Conservation (phyloP, 2,113 vertebrate species). For the Tupaia tana region DNA sequence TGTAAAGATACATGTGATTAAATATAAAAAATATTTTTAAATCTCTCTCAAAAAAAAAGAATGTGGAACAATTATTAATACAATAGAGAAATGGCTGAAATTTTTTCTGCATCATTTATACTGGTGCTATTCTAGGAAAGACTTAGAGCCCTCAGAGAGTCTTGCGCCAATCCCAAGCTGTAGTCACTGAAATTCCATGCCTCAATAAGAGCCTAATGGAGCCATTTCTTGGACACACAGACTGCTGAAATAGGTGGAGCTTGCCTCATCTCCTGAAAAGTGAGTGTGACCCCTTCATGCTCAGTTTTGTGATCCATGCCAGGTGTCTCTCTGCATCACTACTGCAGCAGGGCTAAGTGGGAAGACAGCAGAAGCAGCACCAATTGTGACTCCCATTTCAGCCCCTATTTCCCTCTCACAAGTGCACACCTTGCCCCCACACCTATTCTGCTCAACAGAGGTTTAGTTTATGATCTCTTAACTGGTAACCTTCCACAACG, state of each 20-base stretch:
- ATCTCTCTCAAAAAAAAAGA: no score
- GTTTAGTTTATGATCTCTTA: conserved; percentile 51
- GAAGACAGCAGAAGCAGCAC: conserved; percentile 93
- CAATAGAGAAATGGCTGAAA: conserved; percentile 90
- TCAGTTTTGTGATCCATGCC: conserved; percentile 94
- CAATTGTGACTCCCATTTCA: conserved; percentile 81
- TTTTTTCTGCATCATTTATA: conserved; percentile 90
- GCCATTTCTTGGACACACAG: conserved; percentile 93
- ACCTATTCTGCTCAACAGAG: background rate
- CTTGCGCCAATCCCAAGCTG: conserved; percentile 92
- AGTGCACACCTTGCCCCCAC: background rate
- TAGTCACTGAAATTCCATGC: conserved; percentile 94
- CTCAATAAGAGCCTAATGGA: conserved; percentile 89
- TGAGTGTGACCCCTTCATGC: conserved; percentile 91
- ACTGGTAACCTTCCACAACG: background rate
- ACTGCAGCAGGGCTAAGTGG: conserved; percentile 92
- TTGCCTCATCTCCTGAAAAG: conserved; percentile 89
- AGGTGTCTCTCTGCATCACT: conserved; percentile 93
- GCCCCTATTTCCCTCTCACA: conserved; percentile 1
- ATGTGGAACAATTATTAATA: background rate
- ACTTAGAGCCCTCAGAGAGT: conserved; percentile 88
- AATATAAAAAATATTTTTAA: no score
- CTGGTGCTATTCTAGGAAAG: conserved; percentile 92
- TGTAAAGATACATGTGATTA: no score
- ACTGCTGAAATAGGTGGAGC: conserved; percentile 92